Evolutionary conservation across 2,113 vertebrate species (phyloP).

Genomic region (Neofelis nebulosa): DNA sequence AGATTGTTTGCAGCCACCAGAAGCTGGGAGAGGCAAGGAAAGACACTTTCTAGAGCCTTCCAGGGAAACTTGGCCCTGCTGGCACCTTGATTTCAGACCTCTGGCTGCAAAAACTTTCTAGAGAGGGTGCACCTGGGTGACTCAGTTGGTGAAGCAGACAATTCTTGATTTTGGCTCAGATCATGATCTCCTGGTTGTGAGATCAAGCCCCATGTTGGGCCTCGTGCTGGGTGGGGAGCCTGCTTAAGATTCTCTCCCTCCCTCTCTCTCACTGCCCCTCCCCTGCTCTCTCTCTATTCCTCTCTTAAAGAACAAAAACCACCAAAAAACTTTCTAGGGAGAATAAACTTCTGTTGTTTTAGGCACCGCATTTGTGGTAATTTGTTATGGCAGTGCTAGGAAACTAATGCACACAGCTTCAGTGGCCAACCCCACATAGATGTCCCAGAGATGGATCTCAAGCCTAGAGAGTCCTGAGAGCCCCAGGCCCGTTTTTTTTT

Average conservation of each 20-base stretch:
- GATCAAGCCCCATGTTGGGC: too few species aligned
- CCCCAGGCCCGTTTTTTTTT: neutral
- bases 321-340: neutral
- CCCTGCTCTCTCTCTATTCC: too few species aligned
- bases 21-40: neutral
- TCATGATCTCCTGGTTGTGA: too few species aligned
- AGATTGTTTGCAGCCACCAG: neutral
- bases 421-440: neutral
- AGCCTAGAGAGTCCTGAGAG: neutral
- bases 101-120: neutral
- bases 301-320: too few species aligned
- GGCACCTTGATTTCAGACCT: neutral
- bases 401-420: neutral
- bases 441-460: neutral
- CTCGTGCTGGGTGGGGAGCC: too few species aligned
- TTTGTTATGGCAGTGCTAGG: neutral
- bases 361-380: neutral
- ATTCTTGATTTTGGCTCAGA: too few species aligned
- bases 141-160: too few species aligned
- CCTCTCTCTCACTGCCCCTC: too few species aligned
- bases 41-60: neutral
- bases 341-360: neutral
- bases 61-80: neutral
- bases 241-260: too few species aligned
- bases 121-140: neutral